These are phyloP conservation scores for Drosophila birchii DNA, from an alignment of 2,888 invertebrate species.

Conservation along the genomic window DNA sequence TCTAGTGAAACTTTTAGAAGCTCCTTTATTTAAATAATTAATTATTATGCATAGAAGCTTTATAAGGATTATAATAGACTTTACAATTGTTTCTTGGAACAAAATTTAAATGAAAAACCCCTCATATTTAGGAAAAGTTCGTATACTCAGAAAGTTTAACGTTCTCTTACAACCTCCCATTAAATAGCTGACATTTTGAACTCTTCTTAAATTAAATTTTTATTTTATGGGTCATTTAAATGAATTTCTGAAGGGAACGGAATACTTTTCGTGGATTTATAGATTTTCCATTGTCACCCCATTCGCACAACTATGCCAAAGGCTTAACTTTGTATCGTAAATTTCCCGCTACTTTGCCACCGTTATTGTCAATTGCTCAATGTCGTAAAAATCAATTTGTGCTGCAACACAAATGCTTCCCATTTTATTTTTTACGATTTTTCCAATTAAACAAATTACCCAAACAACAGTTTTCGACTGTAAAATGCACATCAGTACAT, in stretches of 20 bases:
- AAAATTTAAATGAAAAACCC: background rate
- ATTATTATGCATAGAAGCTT: background rate
- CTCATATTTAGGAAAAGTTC: background rate
- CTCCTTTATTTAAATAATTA: background rate
- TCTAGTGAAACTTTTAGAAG: background rate
- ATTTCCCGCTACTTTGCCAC: conserved; percentile 56
- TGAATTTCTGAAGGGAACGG: conserved; percentile 7
- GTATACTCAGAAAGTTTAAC: background rate
- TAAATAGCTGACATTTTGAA: conserved; percentile 13
- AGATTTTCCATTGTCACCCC: conserved; percentile 10
- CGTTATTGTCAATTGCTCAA: conserved; percentile 73
- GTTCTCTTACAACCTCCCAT: background rate
- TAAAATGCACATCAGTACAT: conserved; percentile 50
- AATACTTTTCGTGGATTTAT: conserved; percentile 15
- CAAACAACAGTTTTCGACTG: conserved; percentile 54
- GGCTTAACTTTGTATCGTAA: conserved; percentile 64
- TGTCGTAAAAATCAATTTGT: conserved; percentile 77
- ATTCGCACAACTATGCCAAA: conserved; percentile 20
- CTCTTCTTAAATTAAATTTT: conserved; percentile 8
- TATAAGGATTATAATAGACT: background rate
- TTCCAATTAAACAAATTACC: conserved; percentile 79
- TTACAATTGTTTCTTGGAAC: background rate
- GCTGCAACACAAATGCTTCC: conserved; percentile 32
- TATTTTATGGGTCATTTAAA: conserved; percentile 37
- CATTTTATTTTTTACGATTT: conserved; percentile 73